A percentile compares a stretch with the other conserved stretches of the same genome.
phyloP scores from a whole-genome alignment of 2,797 vertebrate species.

The Chaunax sp. region DNA sequence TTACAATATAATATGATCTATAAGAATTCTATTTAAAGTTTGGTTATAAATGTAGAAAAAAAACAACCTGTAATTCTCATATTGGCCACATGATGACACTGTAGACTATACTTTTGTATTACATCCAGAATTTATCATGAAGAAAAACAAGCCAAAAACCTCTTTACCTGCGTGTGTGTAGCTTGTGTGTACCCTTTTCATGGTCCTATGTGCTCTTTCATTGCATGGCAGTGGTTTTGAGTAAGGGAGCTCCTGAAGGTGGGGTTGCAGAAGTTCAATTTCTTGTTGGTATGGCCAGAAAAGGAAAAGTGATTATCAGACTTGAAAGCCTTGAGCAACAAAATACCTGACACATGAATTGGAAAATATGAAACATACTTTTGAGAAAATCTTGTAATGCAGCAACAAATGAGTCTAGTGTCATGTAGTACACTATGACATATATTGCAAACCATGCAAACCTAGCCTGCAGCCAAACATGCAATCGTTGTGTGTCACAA shows the following conservation, averaged over 20 bases:
- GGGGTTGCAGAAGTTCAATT: constrained; percentile 36
- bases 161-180: neutral
- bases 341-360: constrained; percentile 20
- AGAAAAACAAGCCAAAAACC: neutral
- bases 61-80: neutral
- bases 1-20: neutral
- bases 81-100: constrained; percentile 58
- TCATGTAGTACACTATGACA: constrained; percentile 25
- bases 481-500: neutral
- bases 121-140: neutral
- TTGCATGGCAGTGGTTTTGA: constrained; percentile 13
- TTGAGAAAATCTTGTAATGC: neutral
- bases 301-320: neutral
- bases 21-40: neutral
- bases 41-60: neutral
- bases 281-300: constrained; percentile 8
- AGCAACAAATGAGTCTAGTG: constrained; percentile 24
- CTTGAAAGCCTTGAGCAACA: neutral
- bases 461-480: neutral
- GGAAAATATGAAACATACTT: constrained; percentile 21
- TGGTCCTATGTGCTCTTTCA: neutral
- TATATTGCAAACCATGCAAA: constrained; percentile 39
- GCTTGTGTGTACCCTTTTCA: neutral
- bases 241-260: constrained; percentile 7
- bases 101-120: constrained; percentile 7